Base-by-base conservation (phyloP, 2,113 vertebrate genomes). In the Struthio camelus region DNA sequence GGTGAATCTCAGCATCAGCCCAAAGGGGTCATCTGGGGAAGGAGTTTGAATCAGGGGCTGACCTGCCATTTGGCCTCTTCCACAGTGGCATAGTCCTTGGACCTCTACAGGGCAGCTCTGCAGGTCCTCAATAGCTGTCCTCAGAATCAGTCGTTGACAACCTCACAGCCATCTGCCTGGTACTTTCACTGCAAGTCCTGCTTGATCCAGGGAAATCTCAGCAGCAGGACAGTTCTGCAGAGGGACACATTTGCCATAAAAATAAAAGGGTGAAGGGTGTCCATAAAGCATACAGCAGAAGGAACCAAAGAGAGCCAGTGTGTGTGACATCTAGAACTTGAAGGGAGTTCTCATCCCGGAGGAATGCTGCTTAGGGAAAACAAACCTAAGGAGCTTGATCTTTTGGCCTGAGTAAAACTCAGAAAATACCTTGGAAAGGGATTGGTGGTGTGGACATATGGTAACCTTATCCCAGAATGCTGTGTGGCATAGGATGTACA, bases 371-470 rank as follows among this genome's bases (percentile, higher is more conserved):
- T 80, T 40, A n/a, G 75, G 80, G 72, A 85, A 14, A 36, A n/a
- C n/a, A 85, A 64, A 84, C 44, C 5, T 36, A 69, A 28, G 1
- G 4, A 46, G 44, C 9, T 15, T 32, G 46, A 2, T 78, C 20
- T 67, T 69, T 46, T 36, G 20, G 62, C 16, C 46, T 3, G 34
- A 58, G 48, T 5, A 44, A 65, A 27, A 34, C 46, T 71, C 18
- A 6, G 54, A 64, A 66, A 56, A 36, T 17, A 34, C 14, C 11
- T 36, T 30, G 18, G 40, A 62, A 54, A 40, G n/a, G 56, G 46
- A 9, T 0, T 3, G 40, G 65, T 38, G 38, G 38, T 13, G 40
- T 28, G 64, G 40, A 32, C 28, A 6, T 13, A 8, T 9, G 27
- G 27, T 40, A 17, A 42, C 64, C 40, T 44, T 32, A 40, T 8